A percentile compares a stretch with the other conserved stretches of the same genome.
Evolutionary conservation across 2,113 vertebrate genomes (phyloP).

Genomic region (Neogobius melanostomus): DNA sequence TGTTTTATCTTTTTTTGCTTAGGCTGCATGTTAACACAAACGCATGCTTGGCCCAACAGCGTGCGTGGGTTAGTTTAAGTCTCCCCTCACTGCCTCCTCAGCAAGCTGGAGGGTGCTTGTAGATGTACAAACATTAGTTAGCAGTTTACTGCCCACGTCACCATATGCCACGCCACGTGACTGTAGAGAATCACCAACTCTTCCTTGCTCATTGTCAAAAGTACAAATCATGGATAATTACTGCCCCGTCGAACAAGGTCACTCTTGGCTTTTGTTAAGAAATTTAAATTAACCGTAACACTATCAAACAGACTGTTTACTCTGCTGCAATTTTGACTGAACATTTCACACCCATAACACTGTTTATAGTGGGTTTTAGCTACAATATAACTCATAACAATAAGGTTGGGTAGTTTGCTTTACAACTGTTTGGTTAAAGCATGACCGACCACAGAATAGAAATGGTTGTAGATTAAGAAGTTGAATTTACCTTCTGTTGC

Average conservation of each 20-base stretch:
- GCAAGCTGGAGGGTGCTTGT: conserved; percentile 40
- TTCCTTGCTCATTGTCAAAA: conserved; percentile 32
- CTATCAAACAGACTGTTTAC: conserved; percentile 40
- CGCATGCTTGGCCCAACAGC: conserved; percentile 64
- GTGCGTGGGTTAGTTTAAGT: conserved; percentile 52
- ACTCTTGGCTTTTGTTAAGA: conserved; percentile 39
- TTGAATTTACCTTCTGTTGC: conserved; percentile 41
- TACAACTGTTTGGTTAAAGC: conserved; percentile 34
- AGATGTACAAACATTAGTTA: conserved; percentile 44
- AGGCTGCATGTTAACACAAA: conserved; percentile 65
- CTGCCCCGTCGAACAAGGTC: conserved; percentile 29
- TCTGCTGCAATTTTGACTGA: conserved; percentile 36
- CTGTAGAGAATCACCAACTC: conserved; percentile 37
- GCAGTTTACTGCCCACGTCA: conserved; percentile 27
- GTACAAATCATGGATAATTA: conserved; percentile 28
- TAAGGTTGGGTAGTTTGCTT: conserved; percentile 20
- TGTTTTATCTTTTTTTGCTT: conserved; percentile 44
- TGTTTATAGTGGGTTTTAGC: conserved; percentile 44
- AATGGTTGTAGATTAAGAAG: conserved; percentile 16
- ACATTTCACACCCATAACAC: conserved; percentile 24
- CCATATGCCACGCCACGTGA: conserved; percentile 41
- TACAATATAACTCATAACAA: neutral
- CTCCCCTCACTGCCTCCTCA: conserved; percentile 17
- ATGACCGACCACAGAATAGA: conserved; percentile 23
- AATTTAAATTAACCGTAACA: conserved; percentile 49